Conservation (phyloP, 2,888 invertebrate species). For the Cetonia aurata region DNA sequence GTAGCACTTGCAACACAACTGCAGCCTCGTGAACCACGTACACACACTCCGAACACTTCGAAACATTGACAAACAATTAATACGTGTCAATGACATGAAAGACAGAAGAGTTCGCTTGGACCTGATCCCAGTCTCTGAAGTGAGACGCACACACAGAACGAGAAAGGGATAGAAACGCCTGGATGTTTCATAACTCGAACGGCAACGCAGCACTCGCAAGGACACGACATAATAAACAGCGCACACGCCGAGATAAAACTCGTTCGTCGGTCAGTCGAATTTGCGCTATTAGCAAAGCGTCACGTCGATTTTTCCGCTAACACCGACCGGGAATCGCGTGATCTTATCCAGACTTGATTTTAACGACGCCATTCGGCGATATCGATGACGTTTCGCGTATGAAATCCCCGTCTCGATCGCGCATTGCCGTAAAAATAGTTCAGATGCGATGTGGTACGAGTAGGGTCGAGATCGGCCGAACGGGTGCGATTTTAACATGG, state of each 20-base stretch:
- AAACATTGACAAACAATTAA: conserved; percentile 42
- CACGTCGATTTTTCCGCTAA: background rate
- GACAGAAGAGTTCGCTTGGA: conserved; percentile 33
- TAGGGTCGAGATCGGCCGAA: background rate
- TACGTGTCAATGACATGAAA: conserved; percentile 41
- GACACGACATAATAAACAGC: conserved; percentile 21
- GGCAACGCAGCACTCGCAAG: conserved; percentile 29
- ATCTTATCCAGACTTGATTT: conserved; percentile 14
- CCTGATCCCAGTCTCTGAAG: conserved; percentile 20
- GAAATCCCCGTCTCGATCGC: background rate
- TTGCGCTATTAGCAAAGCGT: background rate
- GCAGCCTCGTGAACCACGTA: too few species aligned
- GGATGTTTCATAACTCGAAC: conserved; percentile 28
- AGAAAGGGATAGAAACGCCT: conserved; percentile 8
- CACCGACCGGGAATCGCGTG: background rate
- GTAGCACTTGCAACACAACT: background rate
- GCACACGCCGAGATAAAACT: conserved; percentile 20
- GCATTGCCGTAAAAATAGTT: background rate
- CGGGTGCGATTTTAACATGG: conserved; percentile 6
- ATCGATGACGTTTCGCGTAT: background rate
- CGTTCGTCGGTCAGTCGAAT: background rate
- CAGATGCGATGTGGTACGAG: conserved; percentile 10
- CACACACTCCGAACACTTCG: conserved; percentile 1
- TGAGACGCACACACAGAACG: background rate
- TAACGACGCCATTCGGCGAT: conserved; percentile 2